These are phyloP conservation scores for Epirrhoe alternata DNA, from an alignment of 2,888 invertebrate species.

Conservation along the genomic window DNA sequence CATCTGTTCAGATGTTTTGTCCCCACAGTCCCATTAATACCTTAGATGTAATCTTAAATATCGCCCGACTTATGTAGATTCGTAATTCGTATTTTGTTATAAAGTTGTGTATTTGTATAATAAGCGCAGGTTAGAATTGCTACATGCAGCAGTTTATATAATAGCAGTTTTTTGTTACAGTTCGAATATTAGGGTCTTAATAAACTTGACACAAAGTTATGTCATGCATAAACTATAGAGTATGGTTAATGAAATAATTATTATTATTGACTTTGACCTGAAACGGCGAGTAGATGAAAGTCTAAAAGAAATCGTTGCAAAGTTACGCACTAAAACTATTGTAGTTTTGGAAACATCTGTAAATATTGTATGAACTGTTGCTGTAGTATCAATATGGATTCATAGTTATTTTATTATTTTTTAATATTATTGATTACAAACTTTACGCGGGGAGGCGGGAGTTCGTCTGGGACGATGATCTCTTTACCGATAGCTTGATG, in stretches of 20 bases:
- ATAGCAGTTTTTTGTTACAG: constrained; percentile 18
- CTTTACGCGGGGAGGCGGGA: constrained; percentile 50
- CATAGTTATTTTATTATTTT: constrained; percentile 40
- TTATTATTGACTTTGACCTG: no score
- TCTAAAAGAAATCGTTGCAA: not conserved
- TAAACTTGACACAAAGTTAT: no score
- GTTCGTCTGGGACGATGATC: constrained; percentile 52
- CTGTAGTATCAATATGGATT: constrained; percentile 38
- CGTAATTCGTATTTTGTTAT: constrained; percentile 30
- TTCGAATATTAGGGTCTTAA: constrained; percentile 40
- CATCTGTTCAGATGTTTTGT: not conserved
- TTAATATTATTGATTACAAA: constrained; percentile 38
- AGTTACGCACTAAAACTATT: no score
- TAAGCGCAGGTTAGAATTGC: constrained; percentile 14
- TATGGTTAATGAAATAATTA: no score
- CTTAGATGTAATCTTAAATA: constrained; percentile 10
- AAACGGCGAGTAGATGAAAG: no score
- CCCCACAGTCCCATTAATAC: not conserved
- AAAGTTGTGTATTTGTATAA: constrained; percentile 28
- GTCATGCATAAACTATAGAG: no score
- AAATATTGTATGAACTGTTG: constrained; percentile 23
- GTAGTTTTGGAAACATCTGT: constrained; percentile 13
- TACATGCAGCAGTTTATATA: constrained; percentile 12
- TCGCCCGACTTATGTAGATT: constrained; percentile 18
- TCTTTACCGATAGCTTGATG: constrained; percentile 60